Evolutionary conservation across 2,113 vertebrate genomes (phyloP), one percentile per base, ranked within the genome.

Genomic region (Aphyosemion australe): DNA sequence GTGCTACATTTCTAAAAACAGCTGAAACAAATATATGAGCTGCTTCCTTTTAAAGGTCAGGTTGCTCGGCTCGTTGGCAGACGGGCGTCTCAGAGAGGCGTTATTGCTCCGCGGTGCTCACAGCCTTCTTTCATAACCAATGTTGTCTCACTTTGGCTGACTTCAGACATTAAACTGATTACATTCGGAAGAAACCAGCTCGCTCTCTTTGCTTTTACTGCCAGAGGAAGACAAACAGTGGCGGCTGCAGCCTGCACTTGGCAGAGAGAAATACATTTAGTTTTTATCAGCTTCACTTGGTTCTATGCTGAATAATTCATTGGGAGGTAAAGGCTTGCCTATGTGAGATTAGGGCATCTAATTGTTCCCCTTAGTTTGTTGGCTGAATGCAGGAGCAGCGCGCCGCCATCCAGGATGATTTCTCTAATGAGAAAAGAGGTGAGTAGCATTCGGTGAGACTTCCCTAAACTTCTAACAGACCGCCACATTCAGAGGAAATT

Each of bases 261-360:
- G 84, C 78, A 65, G 42, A 77, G 51, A 45, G 61, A 84, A 84
- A 84, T 63, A 56, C 72, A 52, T 83, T 85, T 80, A 11, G n/a
- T 65, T 65, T 56, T 83, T 84, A 89, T 88, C 82, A 63, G 78
- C 83, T 72, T 64, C 41, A 83, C 67, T 50, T 86, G 75, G 83
- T 82, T 80, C 84, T 83, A 84, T 83, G 73, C 68, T 84, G 72
- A 89, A 88, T 91, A 87, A 91, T 92, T 91, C 83, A 90, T 87
- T 41, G 67, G 69, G 69, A 70, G 69, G 80, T 81, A 76, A 82
- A 82, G 67, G 82, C 83, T 82, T 83, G 78, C 65, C 71, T 53
- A 69, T 64, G 21, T 76, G 78, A 89, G 89, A 90, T 92, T 87
- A 87, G 57, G 32, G 34, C 14, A 14, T 61, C 76, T 90, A 87